Evolutionary conservation across 2,888 invertebrate species (phyloP).

Genomic region (Bruchidius siliquastri): DNA sequence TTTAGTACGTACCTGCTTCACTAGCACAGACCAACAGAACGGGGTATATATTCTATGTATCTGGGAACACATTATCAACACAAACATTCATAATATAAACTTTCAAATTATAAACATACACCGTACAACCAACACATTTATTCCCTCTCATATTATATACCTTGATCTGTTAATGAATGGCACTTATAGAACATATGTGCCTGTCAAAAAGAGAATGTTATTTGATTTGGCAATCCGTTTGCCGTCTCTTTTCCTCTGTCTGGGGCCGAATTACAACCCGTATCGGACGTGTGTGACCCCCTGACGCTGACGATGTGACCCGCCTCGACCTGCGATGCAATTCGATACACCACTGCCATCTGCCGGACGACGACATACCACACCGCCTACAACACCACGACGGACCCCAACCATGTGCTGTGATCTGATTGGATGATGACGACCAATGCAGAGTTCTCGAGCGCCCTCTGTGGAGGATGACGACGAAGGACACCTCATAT

Average conservation of each 20-base stretch:
- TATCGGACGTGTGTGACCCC: not conserved
- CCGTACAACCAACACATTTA: conserved; percentile 15
- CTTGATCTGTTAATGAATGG: conserved; percentile 42
- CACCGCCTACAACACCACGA: not conserved
- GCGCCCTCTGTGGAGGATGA: conserved; percentile 97
- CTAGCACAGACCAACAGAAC: not conserved
- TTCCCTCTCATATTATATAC: conserved; percentile 35
- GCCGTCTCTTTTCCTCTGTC: conserved; percentile 57
- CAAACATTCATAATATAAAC: not conserved
- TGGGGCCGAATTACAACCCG: conserved; percentile 31
- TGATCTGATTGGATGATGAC: conserved; percentile 6
- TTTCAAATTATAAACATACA: not conserved
- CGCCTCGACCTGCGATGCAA: conserved; percentile 1
- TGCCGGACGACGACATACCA: not conserved
- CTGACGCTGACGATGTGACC: not conserved
- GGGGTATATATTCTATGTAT: not conserved
- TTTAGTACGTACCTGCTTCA: not conserved
- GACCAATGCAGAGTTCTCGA: conserved; percentile 66
- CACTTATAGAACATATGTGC: conserved; percentile 36
- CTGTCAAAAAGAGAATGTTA: conserved; percentile 40
- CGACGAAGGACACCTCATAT: conserved; percentile 99
- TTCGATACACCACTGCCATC: not conserved
- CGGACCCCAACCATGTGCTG: conserved; percentile 4
- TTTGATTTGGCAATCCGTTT: conserved; percentile 63
- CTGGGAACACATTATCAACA: not conserved